Conservation (phyloP, 2,797 vertebrate genomes). For the Enteromius unitaeniatus region DNA sequence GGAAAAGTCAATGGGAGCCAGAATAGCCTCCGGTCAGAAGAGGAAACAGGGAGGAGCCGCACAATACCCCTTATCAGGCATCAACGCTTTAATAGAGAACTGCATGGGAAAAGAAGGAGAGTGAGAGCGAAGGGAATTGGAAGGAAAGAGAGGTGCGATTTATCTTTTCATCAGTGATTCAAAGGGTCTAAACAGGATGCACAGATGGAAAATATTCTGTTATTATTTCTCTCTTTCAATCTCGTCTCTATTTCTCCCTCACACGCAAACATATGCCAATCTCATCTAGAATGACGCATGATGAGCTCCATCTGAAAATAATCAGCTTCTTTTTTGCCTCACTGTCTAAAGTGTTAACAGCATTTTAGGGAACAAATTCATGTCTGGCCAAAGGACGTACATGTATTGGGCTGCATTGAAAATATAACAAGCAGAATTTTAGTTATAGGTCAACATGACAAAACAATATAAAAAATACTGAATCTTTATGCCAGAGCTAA, state of each 20-base stretch:
- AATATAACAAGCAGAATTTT: neutral
- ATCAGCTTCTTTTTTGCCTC: slow-evolving; percentile 54
- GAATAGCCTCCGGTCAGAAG: slow-evolving; percentile 33
- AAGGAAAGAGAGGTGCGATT: slow-evolving; percentile 43
- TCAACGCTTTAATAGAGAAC: slow-evolving; percentile 38
- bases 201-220: slow-evolving; percentile 48
- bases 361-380: slow-evolving; percentile 37
- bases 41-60: slow-evolving; percentile 51
- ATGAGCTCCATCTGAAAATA: slow-evolving; percentile 62
- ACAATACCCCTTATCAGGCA: slow-evolving; percentile 56
- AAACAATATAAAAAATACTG: neutral
- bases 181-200: slow-evolving; percentile 59
- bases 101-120: slow-evolving; percentile 47
- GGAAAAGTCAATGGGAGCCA: neutral
- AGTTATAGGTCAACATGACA: neutral
- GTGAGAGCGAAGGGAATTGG: slow-evolving; percentile 35
- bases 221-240: slow-evolving; percentile 28
- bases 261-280: slow-evolving; percentile 32
- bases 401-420: slow-evolving; percentile 2
- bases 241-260: neutral
- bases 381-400: neutral
- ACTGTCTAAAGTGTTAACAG: slow-evolving; percentile 52
- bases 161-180: slow-evolving; percentile 54
- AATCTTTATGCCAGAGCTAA: neutral
- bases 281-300: slow-evolving; percentile 47